A percentile compares a stretch with the other conserved stretches of the same genome.
Conservation (phyloP, 2,797 vertebrate genomes). For the Antrozous pallidus region DNA sequence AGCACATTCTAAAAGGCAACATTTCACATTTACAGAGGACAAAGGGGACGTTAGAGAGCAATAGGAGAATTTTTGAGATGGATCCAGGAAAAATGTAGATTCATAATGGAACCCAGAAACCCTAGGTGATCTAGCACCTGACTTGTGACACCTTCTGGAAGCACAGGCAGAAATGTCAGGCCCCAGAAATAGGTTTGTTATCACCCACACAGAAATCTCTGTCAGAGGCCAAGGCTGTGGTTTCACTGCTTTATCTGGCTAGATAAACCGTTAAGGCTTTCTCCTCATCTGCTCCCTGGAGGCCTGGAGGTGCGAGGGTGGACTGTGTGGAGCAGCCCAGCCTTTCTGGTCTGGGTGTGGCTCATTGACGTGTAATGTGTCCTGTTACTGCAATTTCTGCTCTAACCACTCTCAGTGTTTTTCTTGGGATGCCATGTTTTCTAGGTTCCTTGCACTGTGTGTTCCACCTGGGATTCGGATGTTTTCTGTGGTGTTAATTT, state of each 20-base stretch:
- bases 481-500: background rate
- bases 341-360: background rate
- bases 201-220: slow-evolving; percentile 14
- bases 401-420: background rate
- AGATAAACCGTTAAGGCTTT: slow-evolving; percentile 29
- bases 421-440: background rate
- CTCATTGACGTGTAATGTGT: background rate
- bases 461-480: background rate
- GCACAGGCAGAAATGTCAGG: slow-evolving; percentile 9
- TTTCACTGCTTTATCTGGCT: slow-evolving; percentile 13
- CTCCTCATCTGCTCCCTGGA: slow-evolving; percentile 36
- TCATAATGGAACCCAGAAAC: background rate
- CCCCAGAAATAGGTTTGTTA: slow-evolving; percentile 49
- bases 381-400: background rate
- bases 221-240: slow-evolving; percentile 22
- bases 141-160: background rate
- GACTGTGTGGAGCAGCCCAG: background rate
- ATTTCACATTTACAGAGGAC: background rate
- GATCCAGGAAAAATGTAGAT: background rate
- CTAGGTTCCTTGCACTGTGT: background rate
- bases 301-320: background rate
- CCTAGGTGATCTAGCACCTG: background rate
- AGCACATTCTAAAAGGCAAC: background rate
- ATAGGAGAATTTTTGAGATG: background rate
- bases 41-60: background rate